These are phyloP conservation scores for Thinocorus orbignyianus DNA, from an alignment of 2,113 vertebrate species.

Conservation along the genomic window DNA sequence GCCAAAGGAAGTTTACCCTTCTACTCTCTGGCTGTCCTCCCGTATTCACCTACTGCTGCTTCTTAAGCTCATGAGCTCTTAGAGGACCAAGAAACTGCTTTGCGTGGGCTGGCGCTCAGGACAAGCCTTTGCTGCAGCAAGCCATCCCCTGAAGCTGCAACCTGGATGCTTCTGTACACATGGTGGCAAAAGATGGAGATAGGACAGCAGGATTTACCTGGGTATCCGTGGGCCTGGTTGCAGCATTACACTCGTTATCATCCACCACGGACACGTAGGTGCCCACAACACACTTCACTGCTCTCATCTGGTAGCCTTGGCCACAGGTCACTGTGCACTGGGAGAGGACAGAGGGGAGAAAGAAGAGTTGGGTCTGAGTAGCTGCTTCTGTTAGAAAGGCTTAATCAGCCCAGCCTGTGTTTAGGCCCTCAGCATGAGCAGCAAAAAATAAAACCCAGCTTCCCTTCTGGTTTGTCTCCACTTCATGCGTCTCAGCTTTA, in stretches of 20 bases:
- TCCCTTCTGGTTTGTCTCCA: constrained; percentile 58
- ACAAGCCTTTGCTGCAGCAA: not conserved
- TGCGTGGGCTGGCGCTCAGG: not conserved
- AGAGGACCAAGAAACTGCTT: not conserved
- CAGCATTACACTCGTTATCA: constrained; percentile 92
- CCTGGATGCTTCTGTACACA: not conserved
- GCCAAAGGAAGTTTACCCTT: not conserved
- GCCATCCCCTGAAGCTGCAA: not conserved
- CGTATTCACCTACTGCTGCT: not conserved
- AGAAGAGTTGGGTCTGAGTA: not conserved
- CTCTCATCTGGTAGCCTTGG: constrained; percentile 93
- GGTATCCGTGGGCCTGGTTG: constrained; percentile 88
- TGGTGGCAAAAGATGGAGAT: not conserved
- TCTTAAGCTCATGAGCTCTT: not conserved
- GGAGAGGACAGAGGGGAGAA: not conserved
- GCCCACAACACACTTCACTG: constrained; percentile 91
- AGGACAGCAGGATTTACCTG: constrained; percentile 80
- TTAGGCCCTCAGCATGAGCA: not conserved
- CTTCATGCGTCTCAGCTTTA: constrained; percentile 74
- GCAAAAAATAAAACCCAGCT: constrained; percentile 17
- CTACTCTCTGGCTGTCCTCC: not conserved
- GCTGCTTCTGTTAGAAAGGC: not conserved
- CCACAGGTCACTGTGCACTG: constrained; percentile 95
- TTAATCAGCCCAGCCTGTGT: not conserved
- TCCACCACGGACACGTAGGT: constrained; percentile 88